A percentile compares a stretch with the other conserved stretches of the same genome.
Evolutionary conservation across 2,888 invertebrate genomes (phyloP).

Genomic region (Schrankia costaestrigalis): DNA sequence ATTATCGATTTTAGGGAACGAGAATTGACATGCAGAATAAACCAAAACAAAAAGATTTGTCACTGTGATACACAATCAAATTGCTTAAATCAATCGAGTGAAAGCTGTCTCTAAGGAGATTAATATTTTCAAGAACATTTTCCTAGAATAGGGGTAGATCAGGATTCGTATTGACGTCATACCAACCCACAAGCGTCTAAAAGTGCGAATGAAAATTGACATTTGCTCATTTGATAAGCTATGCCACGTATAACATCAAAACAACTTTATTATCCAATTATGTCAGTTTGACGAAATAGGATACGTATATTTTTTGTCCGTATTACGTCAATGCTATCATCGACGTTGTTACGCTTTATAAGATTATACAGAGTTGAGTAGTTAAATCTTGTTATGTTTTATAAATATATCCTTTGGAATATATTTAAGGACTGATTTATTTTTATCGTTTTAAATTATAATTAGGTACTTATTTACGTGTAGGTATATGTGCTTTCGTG

Average conservation of each 20-base stretch:
- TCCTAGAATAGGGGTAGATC: slow-evolving; percentile 1
- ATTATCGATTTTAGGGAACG: too few relatives aligned
- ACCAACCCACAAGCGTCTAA: slow-evolving; percentile 16
- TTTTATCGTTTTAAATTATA: too few relatives aligned
- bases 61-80: too few relatives aligned
- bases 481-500: too few relatives aligned
- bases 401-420: too few relatives aligned
- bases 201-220: slow-evolving; percentile 16
- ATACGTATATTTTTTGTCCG: slow-evolving; percentile 12
- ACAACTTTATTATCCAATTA: slow-evolving; percentile 29
- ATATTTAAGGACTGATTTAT: too few relatives aligned
- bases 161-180: slow-evolving; percentile 23
- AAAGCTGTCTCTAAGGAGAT: background rate
- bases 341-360: slow-evolving; percentile 4
- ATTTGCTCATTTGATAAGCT: slow-evolving; percentile 19
- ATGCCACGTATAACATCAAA: slow-evolving; percentile 14
- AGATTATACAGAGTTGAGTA: background rate
- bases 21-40: too few relatives aligned
- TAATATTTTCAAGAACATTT: background rate
- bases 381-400: too few relatives aligned
- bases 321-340: slow-evolving; percentile 14
- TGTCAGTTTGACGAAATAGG: slow-evolving; percentile 6
- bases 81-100: too few relatives aligned
- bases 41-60: too few relatives aligned
- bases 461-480: too few relatives aligned